Base-by-base conservation (phyloP, 2,113 vertebrate genomes). In the Sorex fumeus region DNA sequence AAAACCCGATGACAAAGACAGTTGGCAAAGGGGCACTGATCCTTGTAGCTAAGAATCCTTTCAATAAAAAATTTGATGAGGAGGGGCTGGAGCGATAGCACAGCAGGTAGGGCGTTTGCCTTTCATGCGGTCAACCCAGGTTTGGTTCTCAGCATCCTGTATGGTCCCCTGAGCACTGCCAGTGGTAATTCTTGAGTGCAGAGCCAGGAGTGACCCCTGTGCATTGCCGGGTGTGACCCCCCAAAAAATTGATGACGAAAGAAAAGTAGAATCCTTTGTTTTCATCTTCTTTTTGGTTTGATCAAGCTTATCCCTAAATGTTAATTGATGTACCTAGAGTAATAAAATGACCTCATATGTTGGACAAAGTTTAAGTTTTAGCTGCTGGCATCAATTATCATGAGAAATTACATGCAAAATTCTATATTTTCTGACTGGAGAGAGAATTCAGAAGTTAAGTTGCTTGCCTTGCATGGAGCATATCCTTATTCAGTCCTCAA, bases 1-100 rank as follows among this genome's bases (percentile, higher is more conserved):
- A 91, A 89, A 95, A 67, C 53, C 70, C 69, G 84, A 91, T 75
- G 70, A 88, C 74, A 87, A 88, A 95, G 79, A 64, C 15, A 30
- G 3, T 76, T 91, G 87, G 62, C 82, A 90, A 32, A 69, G 9
- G 36, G 12, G 6, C 27, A 66, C 32, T 1, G 9, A 72, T 77
- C 9, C 6, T 40, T 76, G 64, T 1, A 91, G 45, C 19, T 66
- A 86, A 57, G 25, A 10, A 83, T 90, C 27, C 36, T 94, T 27
- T 79, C 43, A 53, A 34, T 36, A 87, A 91, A 95, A 94, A 40
- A 21, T 13, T 70, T 34, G 57, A 76, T 23, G n/a, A 25, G n/a
- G n/a, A n/a, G n/a, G n/a, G n/a, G n/a, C n/a, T n/a, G n/a, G n/a
- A n/a, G n/a, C n/a, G n/a, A n/a, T n/a, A n/a, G n/a, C n/a, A n/a